Base-by-base conservation (phyloP, 2,888 invertebrate genomes). In the Troides helena region DNA sequence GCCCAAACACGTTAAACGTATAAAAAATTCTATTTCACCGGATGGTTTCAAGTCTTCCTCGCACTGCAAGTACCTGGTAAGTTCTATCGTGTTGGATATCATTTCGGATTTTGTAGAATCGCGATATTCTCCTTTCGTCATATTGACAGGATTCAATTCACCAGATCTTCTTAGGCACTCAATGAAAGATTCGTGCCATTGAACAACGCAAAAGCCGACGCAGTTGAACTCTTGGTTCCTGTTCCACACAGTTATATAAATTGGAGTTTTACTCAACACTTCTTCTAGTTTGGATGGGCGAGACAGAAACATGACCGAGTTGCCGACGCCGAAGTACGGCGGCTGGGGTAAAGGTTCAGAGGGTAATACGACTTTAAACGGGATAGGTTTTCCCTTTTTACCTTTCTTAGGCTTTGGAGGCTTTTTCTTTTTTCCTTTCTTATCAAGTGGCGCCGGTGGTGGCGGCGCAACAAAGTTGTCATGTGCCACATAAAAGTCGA, bases 291-390 rank as follows among this genome's bases (percentile, higher is more conserved):
- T 87, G 0, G 88, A 86, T 36, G 92, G 92, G 73, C 92, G 82
- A 1, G 89, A 90, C 67, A 91, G 69, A 72, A 92, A 92, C 83
- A 90, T 87, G 3, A 90, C 81, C 0, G 89, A 80, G 71, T 92
- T 92, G 0, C 92, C 92, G 0, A 92, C 92, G 1, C 92, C 92
- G 73, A 91, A 91, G 68, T 83, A 92, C 1, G 92, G 92, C 23
- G 91, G 90, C 74, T 90, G 89, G 5, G 92, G 92, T 67, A 92
- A 76, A 0, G 92, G 92, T 76, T 92, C 92, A 0, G 92, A 91
- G 3, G 92, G 92, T 7, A 92, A 74, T 39, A 81, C 68, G 30
- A 89, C 73, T 79, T 89, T 89, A 10, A 69, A 72, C 0, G 85
- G 83, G 53, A 72, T 70, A 7, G 63, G 68, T 68, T 75, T 75